A percentile compares a stretch with the other conserved stretches of the same genome.
These are phyloP conservation scores for Furcifer pardalis DNA, from an alignment of 2,797 vertebrate genomes.

Conservation along the genomic window DNA sequence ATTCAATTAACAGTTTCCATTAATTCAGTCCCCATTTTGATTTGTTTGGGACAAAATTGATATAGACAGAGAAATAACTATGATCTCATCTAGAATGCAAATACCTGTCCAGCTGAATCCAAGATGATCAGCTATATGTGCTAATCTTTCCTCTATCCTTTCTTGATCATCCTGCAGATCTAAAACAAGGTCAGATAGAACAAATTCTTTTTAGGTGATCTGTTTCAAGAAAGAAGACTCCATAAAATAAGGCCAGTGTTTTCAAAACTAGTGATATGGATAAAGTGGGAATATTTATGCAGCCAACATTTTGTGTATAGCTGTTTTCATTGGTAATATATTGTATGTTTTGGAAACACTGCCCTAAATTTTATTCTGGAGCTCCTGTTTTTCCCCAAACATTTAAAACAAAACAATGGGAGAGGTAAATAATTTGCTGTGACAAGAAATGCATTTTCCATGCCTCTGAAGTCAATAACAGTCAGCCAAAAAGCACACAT, in stretches of 20 bases:
- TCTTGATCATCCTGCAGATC: conserved; percentile 91
- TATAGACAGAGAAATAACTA: background rate
- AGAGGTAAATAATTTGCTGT: conserved; percentile 14
- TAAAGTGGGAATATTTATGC: background rate
- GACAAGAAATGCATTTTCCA: conserved; percentile 47
- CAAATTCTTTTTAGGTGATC: conserved; percentile 57
- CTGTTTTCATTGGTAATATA: background rate
- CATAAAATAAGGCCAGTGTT: conserved; percentile 32
- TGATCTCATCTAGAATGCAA: background rate
- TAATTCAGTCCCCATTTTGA: too few relatives aligned
- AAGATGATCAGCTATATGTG: conserved; percentile 93
- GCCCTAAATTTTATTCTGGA: conserved; percentile 40
- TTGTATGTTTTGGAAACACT: conserved; percentile 1
- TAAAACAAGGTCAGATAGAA: conserved; percentile 84
- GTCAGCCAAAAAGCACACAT: background rate
- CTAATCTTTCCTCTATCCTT: conserved; percentile 88
- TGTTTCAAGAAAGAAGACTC: conserved; percentile 48
- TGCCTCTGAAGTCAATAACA: conserved; percentile 47
- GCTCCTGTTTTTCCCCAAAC: background rate
- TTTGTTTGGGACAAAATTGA: conserved; percentile 5
- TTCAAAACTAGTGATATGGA: too few relatives aligned
- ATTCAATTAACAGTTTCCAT: too few relatives aligned
- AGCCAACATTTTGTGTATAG: background rate
- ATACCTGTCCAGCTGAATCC: conserved; percentile 99
- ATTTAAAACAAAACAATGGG: conserved; percentile 15